Evolutionary conservation across 35 echinoderm and acorn worm species (phyloP).

Genomic region (Lytechinus variegatus): DNA sequence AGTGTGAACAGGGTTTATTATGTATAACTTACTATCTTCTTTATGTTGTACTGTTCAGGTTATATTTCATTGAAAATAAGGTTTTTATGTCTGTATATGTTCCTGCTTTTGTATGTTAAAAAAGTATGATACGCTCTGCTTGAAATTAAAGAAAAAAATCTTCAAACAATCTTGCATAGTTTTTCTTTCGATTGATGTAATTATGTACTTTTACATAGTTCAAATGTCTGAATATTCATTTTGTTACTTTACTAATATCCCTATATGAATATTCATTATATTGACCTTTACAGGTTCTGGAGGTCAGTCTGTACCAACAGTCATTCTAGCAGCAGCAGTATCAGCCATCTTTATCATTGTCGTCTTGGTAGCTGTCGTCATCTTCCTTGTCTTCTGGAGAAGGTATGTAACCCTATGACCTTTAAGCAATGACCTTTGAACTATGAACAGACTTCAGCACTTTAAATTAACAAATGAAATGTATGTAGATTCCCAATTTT

Average conservation of each 20-base stretch:
- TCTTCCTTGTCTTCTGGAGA: constrained; percentile 91
- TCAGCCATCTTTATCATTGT: constrained; percentile 86
- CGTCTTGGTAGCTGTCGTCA: constrained; percentile 84
- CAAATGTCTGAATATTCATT: too few species aligned
- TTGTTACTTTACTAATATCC: too few species aligned
- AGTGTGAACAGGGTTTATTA: neutral
- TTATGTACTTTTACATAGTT: too few species aligned
- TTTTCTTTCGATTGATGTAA: too few species aligned
- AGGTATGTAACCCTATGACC: constrained; percentile 60
- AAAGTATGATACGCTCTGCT: too few species aligned
- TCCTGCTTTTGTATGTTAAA: too few species aligned
- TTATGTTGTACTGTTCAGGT: too few species aligned
- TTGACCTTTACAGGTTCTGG: constrained; percentile 58
- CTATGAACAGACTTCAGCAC: neutral
- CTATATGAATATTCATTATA: neutral
- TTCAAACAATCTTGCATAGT: too few species aligned
- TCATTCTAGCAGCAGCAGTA: constrained; percentile 85
- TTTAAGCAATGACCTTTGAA: neutral
- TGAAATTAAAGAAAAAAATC: too few species aligned
- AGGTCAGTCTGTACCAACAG: constrained; percentile 65
- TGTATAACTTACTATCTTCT: too few species aligned
- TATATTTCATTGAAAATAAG: too few species aligned
- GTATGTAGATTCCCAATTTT: neutral
- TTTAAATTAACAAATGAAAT: neutral
- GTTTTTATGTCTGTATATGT: too few species aligned